These are phyloP conservation scores for Heliconius aoede DNA, from an alignment of 2,888 invertebrate genomes.

Conservation along the genomic window DNA sequence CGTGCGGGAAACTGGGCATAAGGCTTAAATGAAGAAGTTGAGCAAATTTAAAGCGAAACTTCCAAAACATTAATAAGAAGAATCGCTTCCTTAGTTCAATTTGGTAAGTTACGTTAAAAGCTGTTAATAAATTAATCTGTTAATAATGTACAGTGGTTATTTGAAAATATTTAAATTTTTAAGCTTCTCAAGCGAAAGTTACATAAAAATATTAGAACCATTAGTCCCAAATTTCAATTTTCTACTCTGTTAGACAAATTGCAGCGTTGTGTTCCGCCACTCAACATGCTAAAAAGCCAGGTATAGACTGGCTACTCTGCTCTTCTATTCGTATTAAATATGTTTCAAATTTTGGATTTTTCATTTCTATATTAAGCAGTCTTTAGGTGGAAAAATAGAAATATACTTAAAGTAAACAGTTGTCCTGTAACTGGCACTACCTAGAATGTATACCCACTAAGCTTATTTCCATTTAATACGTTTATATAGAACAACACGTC, in stretches of 20 bases:
- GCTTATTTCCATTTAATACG: slow-evolving; percentile 75
- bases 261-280: no score
- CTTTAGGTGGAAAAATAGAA: not conserved
- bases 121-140: no score
- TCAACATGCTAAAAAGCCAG: no score
- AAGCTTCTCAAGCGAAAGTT: no score
- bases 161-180: no score
- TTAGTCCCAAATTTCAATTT: no score
- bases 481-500: slow-evolving; percentile 63
- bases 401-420: not conserved
- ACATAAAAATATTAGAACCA: no score
- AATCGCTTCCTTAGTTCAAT: not conserved
- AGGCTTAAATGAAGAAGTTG: slow-evolving; percentile 54
- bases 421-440: slow-evolving; percentile 47
- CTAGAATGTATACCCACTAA: slow-evolving; percentile 53
- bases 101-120: not conserved
- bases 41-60: slow-evolving; percentile 64
- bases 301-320: no score
- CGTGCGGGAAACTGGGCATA: slow-evolving; percentile 60
- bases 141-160: no score
- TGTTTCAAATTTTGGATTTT: not conserved
- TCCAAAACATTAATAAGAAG: slow-evolving; percentile 38
- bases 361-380: not conserved
- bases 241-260: no score
- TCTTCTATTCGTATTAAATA: not conserved